A percentile compares a stretch with the other conserved stretches of the same genome.
Evolutionary conservation across 2,888 invertebrate species (phyloP).

Genomic region (Diploptera punctata): DNA sequence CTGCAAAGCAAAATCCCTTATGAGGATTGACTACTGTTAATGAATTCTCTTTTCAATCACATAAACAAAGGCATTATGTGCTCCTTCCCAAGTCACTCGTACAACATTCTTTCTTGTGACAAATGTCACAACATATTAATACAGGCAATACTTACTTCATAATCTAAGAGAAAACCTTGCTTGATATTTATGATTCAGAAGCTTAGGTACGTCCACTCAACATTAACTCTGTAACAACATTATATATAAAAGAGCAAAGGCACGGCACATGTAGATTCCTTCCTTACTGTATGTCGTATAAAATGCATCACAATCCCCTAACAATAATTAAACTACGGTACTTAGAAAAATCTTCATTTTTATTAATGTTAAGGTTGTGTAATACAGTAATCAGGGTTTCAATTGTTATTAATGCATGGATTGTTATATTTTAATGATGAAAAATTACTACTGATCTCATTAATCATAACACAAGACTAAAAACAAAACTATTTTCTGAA

Average conservation of each 20-base stretch:
- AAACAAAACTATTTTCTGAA: too few relatives aligned
- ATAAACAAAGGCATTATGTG: background rate
- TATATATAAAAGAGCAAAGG: slow-evolving; percentile 18
- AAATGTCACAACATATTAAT: background rate
- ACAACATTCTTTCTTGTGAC: slow-evolving; percentile 3
- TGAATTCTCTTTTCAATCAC: background rate
- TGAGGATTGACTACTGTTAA: background rate
- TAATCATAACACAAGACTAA: too few relatives aligned
- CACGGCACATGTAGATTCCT: slow-evolving; percentile 18
- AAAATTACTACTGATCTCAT: too few relatives aligned
- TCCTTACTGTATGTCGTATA: slow-evolving; percentile 18
- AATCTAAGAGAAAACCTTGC: background rate
- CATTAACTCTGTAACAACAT: slow-evolving; percentile 18
- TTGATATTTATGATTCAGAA: background rate
- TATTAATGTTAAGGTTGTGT: background rate
- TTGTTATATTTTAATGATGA: too few relatives aligned
- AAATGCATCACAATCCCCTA: slow-evolving; percentile 26
- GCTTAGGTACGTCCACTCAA: background rate
- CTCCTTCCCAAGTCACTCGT: background rate
- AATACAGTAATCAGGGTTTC: slow-evolving; percentile 10
- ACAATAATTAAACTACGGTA: background rate
- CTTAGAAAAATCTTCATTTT: background rate
- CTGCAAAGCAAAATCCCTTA: background rate
- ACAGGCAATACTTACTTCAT: background rate
- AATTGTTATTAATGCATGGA: too few relatives aligned